Evolutionary conservation across 2,113 vertebrate genomes (phyloP).

Genomic region (Ancistrus triradiatus): DNA sequence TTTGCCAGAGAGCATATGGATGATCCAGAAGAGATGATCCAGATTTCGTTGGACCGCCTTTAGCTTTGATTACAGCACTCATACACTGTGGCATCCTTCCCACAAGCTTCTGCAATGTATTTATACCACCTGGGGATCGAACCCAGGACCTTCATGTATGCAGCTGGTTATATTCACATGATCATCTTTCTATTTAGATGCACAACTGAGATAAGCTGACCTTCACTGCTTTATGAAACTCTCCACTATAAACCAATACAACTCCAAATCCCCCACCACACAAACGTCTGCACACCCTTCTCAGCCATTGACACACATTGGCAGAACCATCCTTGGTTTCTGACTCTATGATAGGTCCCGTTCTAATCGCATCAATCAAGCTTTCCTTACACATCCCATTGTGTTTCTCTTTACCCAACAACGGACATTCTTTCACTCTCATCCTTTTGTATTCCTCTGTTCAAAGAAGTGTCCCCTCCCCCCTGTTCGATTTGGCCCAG

Average conservation of each 20-base stretch:
- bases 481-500: background rate
- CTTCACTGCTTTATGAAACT: constrained; percentile 1
- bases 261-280: background rate
- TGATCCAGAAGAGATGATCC: too few relatives aligned
- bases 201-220: background rate
- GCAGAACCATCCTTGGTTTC: background rate
- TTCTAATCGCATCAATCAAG: constrained; percentile 29
- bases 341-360: constrained; percentile 24
- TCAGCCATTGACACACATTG: too few relatives aligned
- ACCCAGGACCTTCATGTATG: too few relatives aligned
- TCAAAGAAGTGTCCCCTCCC: too few relatives aligned
- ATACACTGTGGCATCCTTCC: too few relatives aligned
- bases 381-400: constrained; percentile 1
- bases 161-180: too few relatives aligned
- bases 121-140: too few relatives aligned
- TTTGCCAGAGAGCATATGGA: too few relatives aligned
- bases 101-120: too few relatives aligned
- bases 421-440: background rate
- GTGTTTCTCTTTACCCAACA: background rate
- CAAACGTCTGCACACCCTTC: background rate
- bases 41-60: too few relatives aligned
- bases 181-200: background rate
- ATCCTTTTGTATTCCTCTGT: background rate
- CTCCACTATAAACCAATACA: constrained; percentile 4
- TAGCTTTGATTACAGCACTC: too few relatives aligned